These are phyloP conservation scores for Turritopsis dohrnii DNA, from an alignment of 30 jellyfish, hydroid and myxozoan genomes.

Conservation along the genomic window DNA sequence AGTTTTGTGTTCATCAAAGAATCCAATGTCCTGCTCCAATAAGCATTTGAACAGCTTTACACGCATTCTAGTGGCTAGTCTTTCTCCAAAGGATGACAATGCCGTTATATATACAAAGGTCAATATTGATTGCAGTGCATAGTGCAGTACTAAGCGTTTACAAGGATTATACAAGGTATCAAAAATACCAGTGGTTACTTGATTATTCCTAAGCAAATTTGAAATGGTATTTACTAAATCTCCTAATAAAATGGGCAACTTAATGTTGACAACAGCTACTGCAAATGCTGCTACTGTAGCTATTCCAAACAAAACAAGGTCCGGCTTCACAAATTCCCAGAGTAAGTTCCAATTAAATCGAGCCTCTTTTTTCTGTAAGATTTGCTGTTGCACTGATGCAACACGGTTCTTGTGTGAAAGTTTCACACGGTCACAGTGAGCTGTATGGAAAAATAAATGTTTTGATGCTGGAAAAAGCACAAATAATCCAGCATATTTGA, in stretches of 20 bases:
- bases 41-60: constrained; percentile 47
- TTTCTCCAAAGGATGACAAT: constrained; percentile 92
- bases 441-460: constrained; percentile 32
- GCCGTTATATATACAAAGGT: constrained; percentile 67
- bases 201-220: constrained; percentile 15
- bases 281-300: constrained; percentile 88
- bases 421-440: constrained; percentile 64
- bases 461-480: constrained; percentile 7
- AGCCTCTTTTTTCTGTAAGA: background rate
- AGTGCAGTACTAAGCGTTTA: constrained; percentile 45
- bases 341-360: constrained; percentile 65
- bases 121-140: constrained; percentile 66
- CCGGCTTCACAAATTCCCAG: constrained; percentile 63
- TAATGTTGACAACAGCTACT: constrained; percentile 81
- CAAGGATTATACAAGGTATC: constrained; percentile 70
- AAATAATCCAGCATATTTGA: constrained; percentile 26
- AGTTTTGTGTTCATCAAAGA: constrained; percentile 91
- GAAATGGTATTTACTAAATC: constrained; percentile 75
- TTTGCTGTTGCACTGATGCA: constrained; percentile 15
- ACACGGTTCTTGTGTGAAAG: constrained; percentile 58
- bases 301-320: constrained; percentile 51
- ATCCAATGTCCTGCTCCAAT: constrained; percentile 80
- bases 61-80: constrained; percentile 91
- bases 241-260: constrained; percentile 81
- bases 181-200: constrained; percentile 8